Evolutionary conservation across 2,797 vertebrate species (phyloP), one percentile per base, ranked within the genome.

Genomic region (Natrix natrix): DNA sequence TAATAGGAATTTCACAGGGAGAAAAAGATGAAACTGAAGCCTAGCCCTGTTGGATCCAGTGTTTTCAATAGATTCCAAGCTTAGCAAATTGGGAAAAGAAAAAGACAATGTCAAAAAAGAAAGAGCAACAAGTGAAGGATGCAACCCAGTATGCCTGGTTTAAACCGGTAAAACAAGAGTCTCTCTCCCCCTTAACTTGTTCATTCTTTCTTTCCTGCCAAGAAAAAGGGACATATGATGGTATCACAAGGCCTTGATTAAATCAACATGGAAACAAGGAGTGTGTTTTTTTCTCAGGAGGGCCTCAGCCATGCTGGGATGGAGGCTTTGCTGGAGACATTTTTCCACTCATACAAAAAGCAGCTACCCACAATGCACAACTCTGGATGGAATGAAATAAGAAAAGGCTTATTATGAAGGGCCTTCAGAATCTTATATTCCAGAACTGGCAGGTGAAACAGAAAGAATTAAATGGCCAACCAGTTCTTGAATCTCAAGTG

Each of bases 11-110:
- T 96, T 96, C 96, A 97, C 91, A 32, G 54, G 74, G 55, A 54
- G 22, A 52, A 95, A 95, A 96, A 95, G 95, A 95, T 96, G 95
- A 96, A 97, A 97, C 95, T 95, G 92, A 95, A 93, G 57, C 91
- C 94, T 86, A 24, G 93, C 63, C 93, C 92, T 97, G 96, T 95
- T 96, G 96, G 95, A 94, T 95, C 95, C 95, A 92, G 93, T 94
- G 22, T 96, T 96, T 97, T 95, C 94, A 96, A 95, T 93, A 95
- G 95, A 95, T 96, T 96, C 97, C 96, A 96, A 96, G 94, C 94
- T 94, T 94, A 97, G 95, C 92, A 95, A 96, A 96, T 63, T 94
- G 95, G 96, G 95, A 96, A 78, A 90, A 95, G 94, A 94, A 91
- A 95, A 91, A 96, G 96, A 96, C 96, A 97, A 97, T 94, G 94